These are phyloP conservation scores for Hydropotes inermis DNA, from an alignment of 2,113 vertebrate genomes.

Conservation along the genomic window DNA sequence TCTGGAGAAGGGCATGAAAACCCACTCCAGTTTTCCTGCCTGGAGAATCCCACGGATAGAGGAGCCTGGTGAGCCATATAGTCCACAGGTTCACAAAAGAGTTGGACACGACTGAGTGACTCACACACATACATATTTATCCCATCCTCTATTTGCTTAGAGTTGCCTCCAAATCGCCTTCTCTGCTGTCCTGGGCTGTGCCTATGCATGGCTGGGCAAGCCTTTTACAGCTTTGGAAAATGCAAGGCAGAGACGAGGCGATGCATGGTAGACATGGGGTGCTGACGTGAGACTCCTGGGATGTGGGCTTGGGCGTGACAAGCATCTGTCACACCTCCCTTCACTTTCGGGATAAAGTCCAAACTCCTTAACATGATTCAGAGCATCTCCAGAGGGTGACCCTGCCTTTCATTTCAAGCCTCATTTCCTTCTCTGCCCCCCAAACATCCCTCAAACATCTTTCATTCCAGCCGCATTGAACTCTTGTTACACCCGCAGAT, in stretches of 20 bases:
- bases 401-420: background rate
- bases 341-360: background rate
- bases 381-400: background rate
- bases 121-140: background rate
- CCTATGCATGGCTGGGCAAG: background rate
- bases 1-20: background rate
- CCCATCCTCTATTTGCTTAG: background rate
- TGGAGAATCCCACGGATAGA: background rate
- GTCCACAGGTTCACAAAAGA: background rate
- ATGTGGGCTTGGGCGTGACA: background rate
- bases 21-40: background rate
- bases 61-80: background rate
- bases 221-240: background rate
- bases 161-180: background rate
- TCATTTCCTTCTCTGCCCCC: background rate
- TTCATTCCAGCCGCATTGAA: background rate
- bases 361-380: background rate
- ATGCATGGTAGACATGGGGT: too few relatives aligned
- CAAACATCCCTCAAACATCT: background rate
- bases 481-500: too few relatives aligned
- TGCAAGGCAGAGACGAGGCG: background rate
- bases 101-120: background rate
- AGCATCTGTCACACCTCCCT: background rate
- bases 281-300: background rate
- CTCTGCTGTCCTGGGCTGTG: background rate